A percentile compares a stretch with the other conserved stretches of the same genome.
phyloP scores from a whole-genome alignment of 2,888 invertebrate species.

The Campoletis raptor region DNA sequence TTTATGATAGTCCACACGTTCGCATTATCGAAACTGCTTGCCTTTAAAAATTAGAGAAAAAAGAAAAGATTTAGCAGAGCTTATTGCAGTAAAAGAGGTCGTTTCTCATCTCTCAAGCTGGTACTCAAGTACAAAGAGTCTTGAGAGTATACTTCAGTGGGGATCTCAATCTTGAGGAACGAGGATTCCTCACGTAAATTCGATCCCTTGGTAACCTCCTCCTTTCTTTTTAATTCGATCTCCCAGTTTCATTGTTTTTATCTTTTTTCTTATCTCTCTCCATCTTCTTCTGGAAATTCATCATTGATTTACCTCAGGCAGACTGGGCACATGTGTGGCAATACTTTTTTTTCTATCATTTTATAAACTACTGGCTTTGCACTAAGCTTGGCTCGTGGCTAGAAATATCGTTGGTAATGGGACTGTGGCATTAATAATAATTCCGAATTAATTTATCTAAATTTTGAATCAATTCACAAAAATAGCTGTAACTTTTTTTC shows the following conservation, averaged over 20 bases:
- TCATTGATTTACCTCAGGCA: slow-evolving; percentile 4
- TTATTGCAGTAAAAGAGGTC: slow-evolving; percentile 35
- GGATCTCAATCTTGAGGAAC: slow-evolving; percentile 56
- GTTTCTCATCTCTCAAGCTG: slow-evolving; percentile 12
- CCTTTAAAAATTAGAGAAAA: slow-evolving; percentile 10
- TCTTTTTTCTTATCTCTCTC: slow-evolving; percentile 49
- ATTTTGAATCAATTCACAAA: too few species aligned
- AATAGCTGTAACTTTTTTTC: background rate
- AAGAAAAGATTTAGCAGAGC: background rate
- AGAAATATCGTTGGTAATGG: too few species aligned
- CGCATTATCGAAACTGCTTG: slow-evolving; percentile 42
- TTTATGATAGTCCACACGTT: slow-evolving; percentile 58
- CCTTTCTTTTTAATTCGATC: slow-evolving; percentile 66
- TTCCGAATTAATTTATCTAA: too few species aligned
- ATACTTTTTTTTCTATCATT: background rate
- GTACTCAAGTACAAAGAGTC: slow-evolving; percentile 36
- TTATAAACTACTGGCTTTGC: background rate
- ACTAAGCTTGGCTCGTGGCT: too few species aligned
- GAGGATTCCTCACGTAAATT: slow-evolving; percentile 61
- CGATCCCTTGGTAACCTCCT: slow-evolving; percentile 49
- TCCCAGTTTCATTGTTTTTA: slow-evolving; percentile 71
- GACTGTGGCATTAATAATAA: too few species aligned
- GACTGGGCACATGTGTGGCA: background rate
- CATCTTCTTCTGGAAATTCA: background rate
- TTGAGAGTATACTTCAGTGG: slow-evolving; percentile 33